A percentile compares a stretch with the other conserved stretches of the same genome.
phyloP scores from a whole-genome alignment of 1,140 invertebrate species.

The Drosophila lini region DNA sequence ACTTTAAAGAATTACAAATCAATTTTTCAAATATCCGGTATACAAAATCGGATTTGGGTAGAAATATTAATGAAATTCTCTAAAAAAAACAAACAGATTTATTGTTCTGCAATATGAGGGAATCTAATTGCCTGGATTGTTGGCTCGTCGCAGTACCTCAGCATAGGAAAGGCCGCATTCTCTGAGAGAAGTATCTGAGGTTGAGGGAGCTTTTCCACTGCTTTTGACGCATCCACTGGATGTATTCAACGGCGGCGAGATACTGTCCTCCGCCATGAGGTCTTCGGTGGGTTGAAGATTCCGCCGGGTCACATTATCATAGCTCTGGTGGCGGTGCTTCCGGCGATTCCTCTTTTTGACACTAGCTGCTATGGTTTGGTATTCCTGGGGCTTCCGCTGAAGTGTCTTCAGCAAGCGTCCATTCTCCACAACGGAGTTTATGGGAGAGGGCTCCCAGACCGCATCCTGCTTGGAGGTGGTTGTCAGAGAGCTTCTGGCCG shows the following conservation, averaged over 20 bases:
- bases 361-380: neutral
- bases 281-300: slow-evolving; percentile 86
- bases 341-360: neutral
- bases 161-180: slow-evolving; percentile 92
- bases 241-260: slow-evolving; percentile 60
- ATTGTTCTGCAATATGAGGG: slow-evolving; percentile 29
- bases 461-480: too few relatives aligned
- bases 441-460: too few relatives aligned
- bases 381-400: neutral
- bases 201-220: too few relatives aligned
- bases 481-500: too few relatives aligned
- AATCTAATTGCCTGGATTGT: slow-evolving; percentile 80
- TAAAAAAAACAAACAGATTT: neutral
- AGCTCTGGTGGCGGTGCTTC: slow-evolving; percentile 82
- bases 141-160: slow-evolving; percentile 90
- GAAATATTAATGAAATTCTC: slow-evolving; percentile 17
- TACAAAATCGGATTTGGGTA: neutral
- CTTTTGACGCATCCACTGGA: slow-evolving; percentile 6
- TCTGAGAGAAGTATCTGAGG: slow-evolving; percentile 84
- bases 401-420: slow-evolving; percentile 86
- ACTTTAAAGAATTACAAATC: too few relatives aligned
- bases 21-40: neutral
- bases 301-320: slow-evolving; percentile 85
- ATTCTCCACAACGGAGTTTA: slow-evolving; percentile 80
- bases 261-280: slow-evolving; percentile 78